Evolutionary conservation across 2,113 vertebrate species (phyloP).

Genomic region (Brachypodius melanocephalos): DNA sequence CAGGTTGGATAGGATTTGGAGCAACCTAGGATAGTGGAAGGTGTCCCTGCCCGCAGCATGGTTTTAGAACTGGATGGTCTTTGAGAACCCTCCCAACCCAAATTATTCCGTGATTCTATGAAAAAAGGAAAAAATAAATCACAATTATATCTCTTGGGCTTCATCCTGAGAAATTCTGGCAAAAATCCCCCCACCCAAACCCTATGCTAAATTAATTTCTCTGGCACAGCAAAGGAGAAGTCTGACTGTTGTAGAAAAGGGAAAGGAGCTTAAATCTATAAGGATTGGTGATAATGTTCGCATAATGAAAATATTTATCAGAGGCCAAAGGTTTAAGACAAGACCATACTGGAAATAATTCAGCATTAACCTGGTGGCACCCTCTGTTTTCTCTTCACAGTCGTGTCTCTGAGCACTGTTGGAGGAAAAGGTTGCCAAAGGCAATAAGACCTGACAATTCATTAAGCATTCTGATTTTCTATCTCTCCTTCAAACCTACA

Average conservation of each 20-base stretch:
- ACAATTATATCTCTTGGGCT: not conserved
- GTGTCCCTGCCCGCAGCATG: too few relatives aligned
- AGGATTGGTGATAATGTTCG: not conserved
- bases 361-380: not conserved
- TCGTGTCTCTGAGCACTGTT: fast-evolving
- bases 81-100: not conserved
- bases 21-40: not conserved
- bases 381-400: not conserved
- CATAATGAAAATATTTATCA: not conserved
- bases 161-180: not conserved
- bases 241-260: not conserved
- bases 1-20: not conserved
- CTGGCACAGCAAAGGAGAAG: not conserved
- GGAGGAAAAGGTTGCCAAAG: not conserved
- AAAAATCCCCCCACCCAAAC: not conserved
- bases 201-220: not conserved
- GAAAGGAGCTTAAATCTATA: not conserved
- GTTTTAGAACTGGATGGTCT: not conserved
- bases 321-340: not conserved
- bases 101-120: not conserved
- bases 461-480: not conserved
- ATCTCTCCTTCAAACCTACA: not conserved
- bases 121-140: not conserved
- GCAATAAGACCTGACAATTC: not conserved
- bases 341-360: not conserved